Percentiles rank a stretch among this genome's conserved stretches.
Evolutionary conservation across 2,888 invertebrate species (phyloP).

Genomic region (Andrena minutula): DNA sequence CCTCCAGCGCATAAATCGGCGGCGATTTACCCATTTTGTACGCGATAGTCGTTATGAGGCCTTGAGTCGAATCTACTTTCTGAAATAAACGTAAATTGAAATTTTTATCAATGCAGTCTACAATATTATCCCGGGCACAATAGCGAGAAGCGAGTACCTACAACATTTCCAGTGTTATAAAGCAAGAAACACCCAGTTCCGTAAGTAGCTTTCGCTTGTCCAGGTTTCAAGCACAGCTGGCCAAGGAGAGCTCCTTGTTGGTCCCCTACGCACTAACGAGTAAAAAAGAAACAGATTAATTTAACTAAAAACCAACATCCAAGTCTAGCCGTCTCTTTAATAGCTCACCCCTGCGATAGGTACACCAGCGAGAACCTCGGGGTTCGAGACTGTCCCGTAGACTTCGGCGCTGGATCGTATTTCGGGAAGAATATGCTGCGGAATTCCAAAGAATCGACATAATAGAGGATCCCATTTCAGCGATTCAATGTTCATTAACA

Average conservation of each 20-base stretch:
- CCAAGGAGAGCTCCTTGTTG: constrained; percentile 98
- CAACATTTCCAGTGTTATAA: constrained; percentile 94
- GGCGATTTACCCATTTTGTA: constrained; percentile 94
- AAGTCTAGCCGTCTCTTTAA: not conserved
- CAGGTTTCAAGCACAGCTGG: constrained; percentile 94
- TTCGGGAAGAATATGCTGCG: constrained; percentile 93
- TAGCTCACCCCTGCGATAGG: constrained; percentile 94
- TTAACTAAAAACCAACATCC: not conserved
- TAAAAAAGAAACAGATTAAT: not conserved
- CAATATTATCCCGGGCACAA: not conserved
- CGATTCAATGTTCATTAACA: constrained; percentile 97
- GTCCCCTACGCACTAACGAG: constrained; percentile 93
- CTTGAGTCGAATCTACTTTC: constrained; percentile 94
- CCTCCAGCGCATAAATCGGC: constrained; percentile 95
- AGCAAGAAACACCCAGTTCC: constrained; percentile 98
- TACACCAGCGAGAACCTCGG: constrained; percentile 90
- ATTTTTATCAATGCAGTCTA: not conserved
- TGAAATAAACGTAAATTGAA: constrained; percentile 79
- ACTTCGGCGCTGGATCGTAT: constrained; percentile 97
- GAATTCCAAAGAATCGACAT: constrained; percentile 95
- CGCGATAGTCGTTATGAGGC: constrained; percentile 95
- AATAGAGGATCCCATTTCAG: constrained; percentile 95
- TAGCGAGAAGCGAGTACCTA: constrained; percentile 77
- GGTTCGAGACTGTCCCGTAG: constrained; percentile 91
- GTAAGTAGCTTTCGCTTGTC: constrained; percentile 97